Base-by-base conservation (phyloP, 2,113 vertebrate species). In the Takifugu bimaculatus region DNA sequence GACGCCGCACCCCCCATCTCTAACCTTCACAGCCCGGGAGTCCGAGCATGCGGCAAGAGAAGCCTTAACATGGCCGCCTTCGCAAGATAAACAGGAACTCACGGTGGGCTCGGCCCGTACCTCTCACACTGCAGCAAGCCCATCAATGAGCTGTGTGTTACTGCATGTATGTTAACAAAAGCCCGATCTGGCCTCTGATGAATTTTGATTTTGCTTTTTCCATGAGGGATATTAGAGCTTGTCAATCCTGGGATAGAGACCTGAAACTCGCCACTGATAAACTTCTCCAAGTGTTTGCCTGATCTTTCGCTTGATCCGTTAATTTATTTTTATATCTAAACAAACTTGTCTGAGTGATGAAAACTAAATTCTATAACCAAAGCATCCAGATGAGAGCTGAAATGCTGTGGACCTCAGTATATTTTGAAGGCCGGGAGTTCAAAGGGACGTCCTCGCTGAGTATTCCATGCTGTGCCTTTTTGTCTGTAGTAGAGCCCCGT, bases 81-180 rank as follows among this genome's bases (percentile, higher is more conserved):
- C 78, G 73, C 78, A 75, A 83, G 85, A 90, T 86, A 86, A 89
- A 89, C 84, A 85, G 57, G 51, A 70, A 79, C 68, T 77, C 81
- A 79, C 81, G 65, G 67, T 60, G 70, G 82, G 87, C 80, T 57
- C 25, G 11, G 87, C 80, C 60, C 25, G 11, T 74, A 72, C 78
- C 72, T 65, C 75, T 85, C 84, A 80, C 71, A 88, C 85, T 82
- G 74, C 79, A 75, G 85, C 83, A 91, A 91, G 91, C 91, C 90
- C 89, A 86, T 90, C 89, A 90, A 88, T 91, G 90, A 90, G 81
- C 81, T 69, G 77, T 90, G 70, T 59, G 90, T 92, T 88, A 85
- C 75, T 70, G 69, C 80, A 82, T 81, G 82, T 78, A 32, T 53
- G 82, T 73, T 79, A 84, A 49, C 7, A 29, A 83, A 51, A 54